These are phyloP conservation scores for Typhlomys cinereus DNA, from an alignment of 2,113 vertebrate species.

Conservation along the genomic window DNA sequence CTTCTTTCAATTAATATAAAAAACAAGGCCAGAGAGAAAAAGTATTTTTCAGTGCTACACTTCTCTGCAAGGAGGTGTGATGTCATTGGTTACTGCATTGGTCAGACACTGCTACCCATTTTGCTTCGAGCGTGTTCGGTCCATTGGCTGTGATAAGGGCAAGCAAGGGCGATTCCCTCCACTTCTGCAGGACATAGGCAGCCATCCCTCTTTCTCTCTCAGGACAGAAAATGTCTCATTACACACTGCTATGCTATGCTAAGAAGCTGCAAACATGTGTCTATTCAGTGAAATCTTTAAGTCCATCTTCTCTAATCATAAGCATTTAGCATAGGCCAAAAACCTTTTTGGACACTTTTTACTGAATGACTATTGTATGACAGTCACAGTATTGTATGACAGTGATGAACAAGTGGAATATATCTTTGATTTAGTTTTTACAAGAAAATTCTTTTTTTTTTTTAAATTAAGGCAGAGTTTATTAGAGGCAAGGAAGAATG, in stretches of 20 bases:
- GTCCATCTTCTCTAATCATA: not conserved
- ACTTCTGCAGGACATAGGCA: not conserved
- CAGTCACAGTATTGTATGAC: not conserved
- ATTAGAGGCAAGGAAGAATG: too few species aligned
- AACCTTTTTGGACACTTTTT: not conserved
- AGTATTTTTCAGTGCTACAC: not conserved
- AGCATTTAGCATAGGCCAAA: not conserved
- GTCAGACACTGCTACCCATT: not conserved
- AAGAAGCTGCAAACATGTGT: not conserved
- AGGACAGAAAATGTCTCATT: not conserved
- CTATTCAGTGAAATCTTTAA: not conserved
- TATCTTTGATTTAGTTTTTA: not conserved
- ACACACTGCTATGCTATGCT: not conserved
- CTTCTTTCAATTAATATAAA: slow-evolving; percentile 33
- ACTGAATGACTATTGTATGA: not conserved
- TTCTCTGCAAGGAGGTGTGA: not conserved
- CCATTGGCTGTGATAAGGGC: not conserved
- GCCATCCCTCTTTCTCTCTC: not conserved
- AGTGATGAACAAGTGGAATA: not conserved
- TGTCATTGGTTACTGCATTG: not conserved
- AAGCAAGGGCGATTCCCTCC: not conserved
- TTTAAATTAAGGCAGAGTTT: too few species aligned
- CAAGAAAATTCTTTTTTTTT: too few species aligned
- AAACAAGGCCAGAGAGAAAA: not conserved
- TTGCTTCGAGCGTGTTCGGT: not conserved